Evolutionary conservation across 2,888 invertebrate species (phyloP), one percentile per base, ranked within the genome.

Genomic region (Subacronicta megacephala): DNA sequence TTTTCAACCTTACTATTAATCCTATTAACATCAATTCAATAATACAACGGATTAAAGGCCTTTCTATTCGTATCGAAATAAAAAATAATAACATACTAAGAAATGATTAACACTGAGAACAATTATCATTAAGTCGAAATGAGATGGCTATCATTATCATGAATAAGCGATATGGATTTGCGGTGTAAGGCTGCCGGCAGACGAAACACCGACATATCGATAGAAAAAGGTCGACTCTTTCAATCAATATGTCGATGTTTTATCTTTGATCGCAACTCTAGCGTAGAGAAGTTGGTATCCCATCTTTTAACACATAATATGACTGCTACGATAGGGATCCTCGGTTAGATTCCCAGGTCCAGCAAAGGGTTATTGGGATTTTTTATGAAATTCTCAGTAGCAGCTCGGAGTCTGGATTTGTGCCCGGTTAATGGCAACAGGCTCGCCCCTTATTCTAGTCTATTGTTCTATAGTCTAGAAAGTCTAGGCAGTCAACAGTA

Each of bases 31-130:
- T 62, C 69, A 69, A 72, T 72, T 67, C 62, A 59, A 65, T 67
- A 47, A 62, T 36, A 47, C 29, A 5, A n/a, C 18, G 50, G 56
- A 65, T 71, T 44, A 58, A 58, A 57, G 52, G 45, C 51, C 49
- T 68, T 71, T 77, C 63, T 51, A 55, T 58, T 55, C 63, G 10
- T 41, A 57, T 42, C 38, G 38, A 52, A 58, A 56, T 72, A 81
- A 81, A 81, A 75, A 77, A 77, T 84, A 85, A 88, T 85, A 83
- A 84, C 79, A 78, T 59, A 75, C 82, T 69, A 7, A 43, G 37
- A 79, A 80, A 83, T 83, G 72, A 87, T 87, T 85, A 88, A 86
- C 82, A 82, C 75, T 78, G 13, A 51, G 75, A 76, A 82, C 83
- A 83, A 84, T 85, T 80, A 84, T 80, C 77, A 72, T 83, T 77